These are phyloP conservation scores for Acromyrmex charruanus DNA, from an alignment of 1,140 invertebrate species.

Conservation along the genomic window DNA sequence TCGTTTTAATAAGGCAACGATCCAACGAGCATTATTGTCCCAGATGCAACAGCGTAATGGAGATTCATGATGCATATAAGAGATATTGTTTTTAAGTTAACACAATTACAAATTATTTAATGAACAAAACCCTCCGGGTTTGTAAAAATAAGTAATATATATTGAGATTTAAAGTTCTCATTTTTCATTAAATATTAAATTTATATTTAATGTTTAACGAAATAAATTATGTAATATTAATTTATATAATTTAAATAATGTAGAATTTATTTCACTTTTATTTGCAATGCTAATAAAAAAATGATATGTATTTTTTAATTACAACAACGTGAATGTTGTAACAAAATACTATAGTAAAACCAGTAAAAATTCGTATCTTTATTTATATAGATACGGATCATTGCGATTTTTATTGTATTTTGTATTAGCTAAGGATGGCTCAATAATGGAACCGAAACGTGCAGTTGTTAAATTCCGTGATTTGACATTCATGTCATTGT, in stretches of 20 bases:
- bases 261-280: background rate
- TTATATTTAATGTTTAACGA: background rate
- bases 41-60: constrained; percentile 65
- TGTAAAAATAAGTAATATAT: background rate
- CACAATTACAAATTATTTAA: background rate
- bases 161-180: background rate
- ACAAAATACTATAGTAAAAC: too few relatives aligned
- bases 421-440: too few relatives aligned
- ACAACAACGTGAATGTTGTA: too few relatives aligned
- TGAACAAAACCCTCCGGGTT: background rate
- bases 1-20: constrained; percentile 66
- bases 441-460: too few relatives aligned
- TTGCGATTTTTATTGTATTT: too few relatives aligned
- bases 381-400: too few relatives aligned
- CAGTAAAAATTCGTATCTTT: too few relatives aligned
- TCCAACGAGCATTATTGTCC: constrained; percentile 65
- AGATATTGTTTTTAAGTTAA: background rate
- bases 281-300: background rate
- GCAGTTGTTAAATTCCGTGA: too few relatives aligned
- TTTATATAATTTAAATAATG: background rate
- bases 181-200: background rate
- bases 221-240: too few relatives aligned
- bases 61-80: background rate
- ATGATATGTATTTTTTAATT: too few relatives aligned
- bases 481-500: too few relatives aligned